Percentiles rank a stretch among this genome's conserved stretches.
Conservation (phyloP, 2,113 vertebrate species). For the Equus przewalskii region DNA sequence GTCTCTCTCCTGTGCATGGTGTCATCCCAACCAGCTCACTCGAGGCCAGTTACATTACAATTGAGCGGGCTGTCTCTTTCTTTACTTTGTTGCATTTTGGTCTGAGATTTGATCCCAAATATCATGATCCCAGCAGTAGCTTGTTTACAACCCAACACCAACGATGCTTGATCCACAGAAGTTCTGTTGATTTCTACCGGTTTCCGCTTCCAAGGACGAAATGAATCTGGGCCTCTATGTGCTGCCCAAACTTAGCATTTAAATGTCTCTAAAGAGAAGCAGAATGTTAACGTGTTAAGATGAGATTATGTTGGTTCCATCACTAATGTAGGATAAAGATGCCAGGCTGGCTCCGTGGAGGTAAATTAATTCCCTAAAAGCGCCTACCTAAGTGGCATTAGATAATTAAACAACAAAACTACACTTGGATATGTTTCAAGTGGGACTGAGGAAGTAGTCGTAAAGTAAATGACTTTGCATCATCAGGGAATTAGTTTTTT, state of each 20-base stretch:
- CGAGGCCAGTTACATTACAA: neutral
- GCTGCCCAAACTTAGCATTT: neutral
- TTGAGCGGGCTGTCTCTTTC: neutral
- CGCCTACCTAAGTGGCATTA: neutral
- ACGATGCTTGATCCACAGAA: neutral
- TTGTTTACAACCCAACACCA: neutral
- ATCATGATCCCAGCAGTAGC: neutral
- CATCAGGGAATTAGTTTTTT: neutral
- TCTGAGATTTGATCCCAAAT: neutral
- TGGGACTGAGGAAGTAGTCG: neutral
- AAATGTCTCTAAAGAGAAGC: neutral
- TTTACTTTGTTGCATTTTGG: neutral
- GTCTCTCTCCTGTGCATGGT: neutral
- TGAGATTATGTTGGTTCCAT: neutral
- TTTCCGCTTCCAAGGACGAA: neutral
- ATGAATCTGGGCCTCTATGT: neutral
- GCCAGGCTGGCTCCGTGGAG: neutral
- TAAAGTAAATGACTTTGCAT: neutral
- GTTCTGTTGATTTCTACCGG: neutral
- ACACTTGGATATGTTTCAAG: slow-evolving; percentile 34
- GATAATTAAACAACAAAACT: slow-evolving; percentile 14
- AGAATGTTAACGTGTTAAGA: neutral
- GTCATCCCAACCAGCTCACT: neutral
- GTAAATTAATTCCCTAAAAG: slow-evolving; percentile 1
- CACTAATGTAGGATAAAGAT: neutral